These are phyloP conservation scores for Danionella dracula DNA, from an alignment of 2,797 vertebrate genomes.

Conservation along the genomic window DNA sequence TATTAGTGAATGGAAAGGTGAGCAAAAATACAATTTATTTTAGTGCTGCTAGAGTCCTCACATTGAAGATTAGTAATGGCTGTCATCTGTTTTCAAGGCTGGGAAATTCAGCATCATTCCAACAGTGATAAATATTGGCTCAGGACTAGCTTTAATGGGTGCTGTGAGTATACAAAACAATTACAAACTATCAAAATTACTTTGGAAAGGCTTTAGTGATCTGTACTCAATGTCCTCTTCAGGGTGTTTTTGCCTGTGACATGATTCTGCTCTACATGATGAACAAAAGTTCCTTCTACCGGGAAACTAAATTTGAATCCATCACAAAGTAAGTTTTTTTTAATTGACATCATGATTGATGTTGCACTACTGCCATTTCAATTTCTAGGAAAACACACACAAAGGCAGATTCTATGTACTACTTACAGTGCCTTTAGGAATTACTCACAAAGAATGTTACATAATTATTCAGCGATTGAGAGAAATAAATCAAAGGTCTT, in stretches of 20 bases:
- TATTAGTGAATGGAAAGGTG: slow-evolving; percentile 92
- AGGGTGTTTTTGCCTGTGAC: slow-evolving; percentile 92
- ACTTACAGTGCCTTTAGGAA: too few relatives aligned
- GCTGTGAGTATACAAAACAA: slow-evolving; percentile 71
- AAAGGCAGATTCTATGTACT: too few relatives aligned
- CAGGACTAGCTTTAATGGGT: slow-evolving; percentile 87
- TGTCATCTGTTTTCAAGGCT: slow-evolving; percentile 71
- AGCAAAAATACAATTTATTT: slow-evolving; percentile 10
- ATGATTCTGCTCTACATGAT: slow-evolving; percentile 91
- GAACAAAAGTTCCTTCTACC: slow-evolving; percentile 87
- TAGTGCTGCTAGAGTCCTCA: neutral
- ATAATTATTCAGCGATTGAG: too few relatives aligned
- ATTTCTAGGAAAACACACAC: too few relatives aligned
- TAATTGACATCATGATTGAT: too few relatives aligned
- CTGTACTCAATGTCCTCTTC: neutral
- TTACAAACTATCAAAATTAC: too few relatives aligned
- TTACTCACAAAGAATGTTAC: too few relatives aligned
- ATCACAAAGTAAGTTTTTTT: slow-evolving; percentile 73
- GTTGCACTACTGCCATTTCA: too few relatives aligned
- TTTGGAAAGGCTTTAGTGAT: too few relatives aligned
- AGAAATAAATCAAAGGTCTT: too few relatives aligned
- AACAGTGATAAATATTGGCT: slow-evolving; percentile 87
- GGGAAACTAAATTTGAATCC: slow-evolving; percentile 91
- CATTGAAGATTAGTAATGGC: neutral
- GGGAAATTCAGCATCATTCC: slow-evolving; percentile 94